A percentile compares a stretch with the other conserved stretches of the same genome.
Conservation (phyloP, 2,797 vertebrate species). For the Peromyscus aztecus region DNA sequence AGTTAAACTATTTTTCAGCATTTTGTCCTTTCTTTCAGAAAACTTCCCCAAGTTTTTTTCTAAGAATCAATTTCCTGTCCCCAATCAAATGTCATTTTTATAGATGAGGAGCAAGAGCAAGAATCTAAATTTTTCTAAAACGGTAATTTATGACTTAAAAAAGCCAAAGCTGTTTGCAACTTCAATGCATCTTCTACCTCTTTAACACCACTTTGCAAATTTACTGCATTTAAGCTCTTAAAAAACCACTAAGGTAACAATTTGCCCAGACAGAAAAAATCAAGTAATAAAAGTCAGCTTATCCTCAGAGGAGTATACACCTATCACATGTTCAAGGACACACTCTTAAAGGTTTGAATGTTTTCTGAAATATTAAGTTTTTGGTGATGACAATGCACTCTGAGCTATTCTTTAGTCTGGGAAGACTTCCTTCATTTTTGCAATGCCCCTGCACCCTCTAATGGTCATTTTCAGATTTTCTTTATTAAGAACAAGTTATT, state of each 20-base stretch:
- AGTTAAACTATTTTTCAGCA: neutral
- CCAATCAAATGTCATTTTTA: conserved; percentile 35
- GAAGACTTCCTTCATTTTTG: neutral
- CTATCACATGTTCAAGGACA: conserved; percentile 71
- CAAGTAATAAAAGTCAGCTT: conserved; percentile 70
- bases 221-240: conserved; percentile 64
- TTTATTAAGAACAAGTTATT: conserved; percentile 53
- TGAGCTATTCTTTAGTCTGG: neutral
- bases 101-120: neutral
- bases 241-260: conserved; percentile 69
- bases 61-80: neutral
- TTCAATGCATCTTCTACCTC: neutral
- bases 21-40: conserved; percentile 53
- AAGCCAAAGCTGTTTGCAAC: conserved; percentile 1
- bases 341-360: conserved; percentile 69
- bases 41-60: conserved; percentile 21
- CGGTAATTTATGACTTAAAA: neutral
- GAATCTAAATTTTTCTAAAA: conserved; percentile 22
- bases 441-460: conserved; percentile 82
- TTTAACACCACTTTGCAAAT: conserved; percentile 48
- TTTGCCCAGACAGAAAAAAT: conserved; percentile 67
- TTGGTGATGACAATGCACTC: conserved; percentile 36
- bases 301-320: conserved; percentile 62
- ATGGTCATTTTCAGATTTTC: conserved; percentile 73
- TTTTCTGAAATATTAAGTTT: conserved; percentile 79